These are phyloP conservation scores for Drosophila neoperkinsi DNA, from an alignment of 2,888 invertebrate species.

Conservation along the genomic window DNA sequence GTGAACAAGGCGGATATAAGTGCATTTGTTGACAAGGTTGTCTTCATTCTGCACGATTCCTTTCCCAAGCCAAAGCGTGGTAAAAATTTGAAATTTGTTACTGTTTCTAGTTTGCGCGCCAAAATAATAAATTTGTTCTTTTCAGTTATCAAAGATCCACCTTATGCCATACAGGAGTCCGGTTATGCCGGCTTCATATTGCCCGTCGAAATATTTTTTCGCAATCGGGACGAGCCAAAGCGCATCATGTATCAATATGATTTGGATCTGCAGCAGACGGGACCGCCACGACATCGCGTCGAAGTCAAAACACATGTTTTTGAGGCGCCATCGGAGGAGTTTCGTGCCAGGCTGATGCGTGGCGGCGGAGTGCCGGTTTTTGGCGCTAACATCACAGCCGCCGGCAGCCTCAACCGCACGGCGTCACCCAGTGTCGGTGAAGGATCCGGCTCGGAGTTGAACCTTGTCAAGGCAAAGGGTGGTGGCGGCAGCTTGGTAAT, in stretches of 20 bases:
- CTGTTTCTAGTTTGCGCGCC: conserved; percentile 34
- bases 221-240: conserved; percentile 95
- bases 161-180: conserved; percentile 95
- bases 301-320: conserved; percentile 94
- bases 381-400: conserved; percentile 41
- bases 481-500: conserved; percentile 42
- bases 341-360: conserved; percentile 93
- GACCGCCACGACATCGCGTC: conserved; percentile 89
- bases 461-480: conserved; percentile 89
- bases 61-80: conserved; percentile 96
- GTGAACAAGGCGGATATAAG: conserved; percentile 94
- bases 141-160: conserved; percentile 95
- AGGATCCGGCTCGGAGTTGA: conserved; percentile 52
- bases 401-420: conserved; percentile 55
- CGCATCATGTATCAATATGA: conserved; percentile 94
- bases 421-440: conserved; percentile 59
- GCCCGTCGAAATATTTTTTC: conserved; percentile 95
- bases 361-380: conserved; percentile 90
- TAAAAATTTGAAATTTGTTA: conserved; percentile 83
- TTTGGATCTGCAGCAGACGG: conserved; percentile 91
- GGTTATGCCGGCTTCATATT: conserved; percentile 97
- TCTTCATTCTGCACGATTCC: conserved; percentile 95
- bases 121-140: conserved; percentile 23
- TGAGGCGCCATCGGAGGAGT: conserved; percentile 94
- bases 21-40: conserved; percentile 96